phyloP scores from a whole-genome alignment of 2,797 vertebrate species.

The Eulemur mongoz region DNA sequence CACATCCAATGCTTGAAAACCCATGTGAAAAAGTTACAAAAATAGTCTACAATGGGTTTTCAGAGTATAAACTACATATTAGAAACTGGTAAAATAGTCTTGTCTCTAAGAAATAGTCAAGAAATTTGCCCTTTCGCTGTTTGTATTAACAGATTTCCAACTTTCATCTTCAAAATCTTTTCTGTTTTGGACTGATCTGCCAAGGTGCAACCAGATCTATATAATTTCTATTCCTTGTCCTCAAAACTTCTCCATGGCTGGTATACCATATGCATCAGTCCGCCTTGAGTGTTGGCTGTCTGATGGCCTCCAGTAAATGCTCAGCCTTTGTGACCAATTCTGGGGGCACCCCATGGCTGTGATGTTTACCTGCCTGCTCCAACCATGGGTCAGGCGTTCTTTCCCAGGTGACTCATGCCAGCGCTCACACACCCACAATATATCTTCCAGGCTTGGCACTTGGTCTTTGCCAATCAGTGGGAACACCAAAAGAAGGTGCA shows the following conservation, averaged over 20 bases:
- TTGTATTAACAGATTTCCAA: neutral
- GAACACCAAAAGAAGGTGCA: neutral
- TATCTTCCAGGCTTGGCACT: neutral
- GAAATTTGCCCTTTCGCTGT: neutral
- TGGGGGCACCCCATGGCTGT: neutral
- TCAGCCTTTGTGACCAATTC: neutral
- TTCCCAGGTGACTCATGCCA: neutral
- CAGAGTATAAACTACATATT: neutral
- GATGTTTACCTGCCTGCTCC: neutral
- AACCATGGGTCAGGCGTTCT: neutral
- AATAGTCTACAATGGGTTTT: neutral
- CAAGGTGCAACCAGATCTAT: neutral
- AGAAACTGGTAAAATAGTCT: constrained; percentile 6
- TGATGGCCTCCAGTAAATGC: neutral
- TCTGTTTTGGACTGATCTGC: neutral
- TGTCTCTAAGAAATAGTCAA: neutral
- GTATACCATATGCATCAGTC: neutral
- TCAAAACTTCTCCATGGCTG: neutral
- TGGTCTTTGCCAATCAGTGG: neutral
- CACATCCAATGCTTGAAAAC: neutral
- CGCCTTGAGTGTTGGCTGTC: neutral
- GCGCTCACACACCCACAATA: neutral
- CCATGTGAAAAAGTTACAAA: neutral
- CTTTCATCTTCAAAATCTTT: constrained; percentile 11
- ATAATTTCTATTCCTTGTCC: neutral